Evolutionary conservation across 2,888 invertebrate genomes (phyloP), one percentile per base, ranked within the genome.

Genomic region (Alcis repandata): DNA sequence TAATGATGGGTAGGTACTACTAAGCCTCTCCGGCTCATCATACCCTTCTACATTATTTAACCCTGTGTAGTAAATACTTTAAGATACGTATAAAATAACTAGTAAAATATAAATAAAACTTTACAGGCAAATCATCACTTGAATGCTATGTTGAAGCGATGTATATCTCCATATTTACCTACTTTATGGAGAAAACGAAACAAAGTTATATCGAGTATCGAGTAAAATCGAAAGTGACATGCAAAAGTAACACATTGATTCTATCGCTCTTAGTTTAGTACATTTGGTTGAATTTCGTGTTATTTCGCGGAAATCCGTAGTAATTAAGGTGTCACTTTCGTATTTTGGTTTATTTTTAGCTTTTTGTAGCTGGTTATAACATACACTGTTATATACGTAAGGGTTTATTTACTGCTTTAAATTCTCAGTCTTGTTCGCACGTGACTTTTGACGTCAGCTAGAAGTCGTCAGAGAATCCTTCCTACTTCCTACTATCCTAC

Each of bases 141-240:
- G n/a, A 13, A 38, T 40, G 22, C n/a, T n/a, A 15, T 27, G 1
- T 15, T 27, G 53, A 53, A 59, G 43, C 45, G 45, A 4, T 27
- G 3, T 27, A 2, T 6, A 27, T 52, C 33, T 59, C 36, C 32
- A 7, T 20, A 48, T 52, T 52, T 36, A 36, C 52, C 32, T 22
- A 17, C 27, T 49, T 40, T 33, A 59, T 22, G 59, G 59, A 51
- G 59, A 59, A 59, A 41, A 49, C 36, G 45, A 45, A 45, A 15
- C 51, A 22, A 41, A 9, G 20, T 40, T 27, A 15, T 15, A 40
- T n/a, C n/a, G 49, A 10, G 8, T 40, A 40, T 41, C 40, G 22
- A 53, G n/a, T 53, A 41, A 41, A 38, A 53, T 41, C 27, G 51
- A 51, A 53, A 53, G 53, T 53, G 40, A 41, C 10, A 13, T 36